Conservation (phyloP, 2,888 invertebrate species). For the Philereme transversata region DNA sequence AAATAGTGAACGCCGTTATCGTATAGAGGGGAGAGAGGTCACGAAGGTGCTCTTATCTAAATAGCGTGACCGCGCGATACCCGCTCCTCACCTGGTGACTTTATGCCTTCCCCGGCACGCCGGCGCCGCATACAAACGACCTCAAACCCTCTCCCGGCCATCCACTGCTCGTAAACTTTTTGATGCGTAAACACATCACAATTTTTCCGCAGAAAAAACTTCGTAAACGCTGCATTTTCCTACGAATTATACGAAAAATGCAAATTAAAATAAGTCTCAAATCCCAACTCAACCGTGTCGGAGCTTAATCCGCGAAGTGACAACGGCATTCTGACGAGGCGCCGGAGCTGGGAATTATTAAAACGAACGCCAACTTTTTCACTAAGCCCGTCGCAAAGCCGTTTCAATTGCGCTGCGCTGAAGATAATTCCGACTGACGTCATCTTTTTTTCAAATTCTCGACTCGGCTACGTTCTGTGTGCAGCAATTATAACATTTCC, state of each 20-base stretch:
- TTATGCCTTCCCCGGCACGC: constrained; percentile 75
- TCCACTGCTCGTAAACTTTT: constrained; percentile 65
- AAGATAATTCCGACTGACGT: constrained; percentile 84
- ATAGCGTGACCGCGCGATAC: constrained; percentile 78
- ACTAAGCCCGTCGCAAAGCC: constrained; percentile 84
- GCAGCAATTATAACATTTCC: constrained; percentile 84
- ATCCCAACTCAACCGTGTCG: constrained; percentile 83
- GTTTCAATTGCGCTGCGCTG: constrained; percentile 84
- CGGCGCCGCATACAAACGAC: constrained; percentile 75
- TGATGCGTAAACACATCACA: constrained; percentile 56
- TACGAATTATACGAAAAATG: constrained; percentile 72
- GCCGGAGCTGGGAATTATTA: constrained; percentile 84
- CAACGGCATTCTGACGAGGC: constrained; percentile 84
- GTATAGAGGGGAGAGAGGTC: constrained; percentile 63
- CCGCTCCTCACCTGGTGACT: constrained; percentile 73
- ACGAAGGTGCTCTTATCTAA: constrained; percentile 77
- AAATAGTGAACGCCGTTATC: constrained; percentile 60
- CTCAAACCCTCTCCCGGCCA: constrained; percentile 60
- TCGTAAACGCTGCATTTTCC: constrained; percentile 57
- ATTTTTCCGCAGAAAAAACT: constrained; percentile 49
- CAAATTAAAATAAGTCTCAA: constrained; percentile 83
- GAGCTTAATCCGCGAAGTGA: constrained; percentile 83
- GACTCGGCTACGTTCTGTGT: constrained; percentile 79
- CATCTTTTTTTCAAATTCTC: constrained; percentile 83
- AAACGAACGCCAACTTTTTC: constrained; percentile 85